A percentile compares a stretch with the other conserved stretches of the same genome.
These are phyloP conservation scores for Cotesia typhae DNA, from an alignment of 1,140 invertebrate species.

Conservation along the genomic window DNA sequence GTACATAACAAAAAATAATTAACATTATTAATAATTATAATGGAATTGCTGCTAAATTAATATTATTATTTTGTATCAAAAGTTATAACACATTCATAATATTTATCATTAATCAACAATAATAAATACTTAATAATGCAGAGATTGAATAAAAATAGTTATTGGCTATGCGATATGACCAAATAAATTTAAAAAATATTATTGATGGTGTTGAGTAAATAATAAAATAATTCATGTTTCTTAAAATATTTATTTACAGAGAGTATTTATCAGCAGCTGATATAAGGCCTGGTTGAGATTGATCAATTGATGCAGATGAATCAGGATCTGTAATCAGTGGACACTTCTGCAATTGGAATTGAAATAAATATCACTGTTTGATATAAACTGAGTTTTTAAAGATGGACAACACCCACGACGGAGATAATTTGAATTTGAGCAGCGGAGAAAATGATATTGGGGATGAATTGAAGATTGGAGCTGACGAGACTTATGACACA, in stretches of 20 bases:
- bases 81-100: neutral
- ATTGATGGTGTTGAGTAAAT: neutral
- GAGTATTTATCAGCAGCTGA: slow-evolving; percentile 16
- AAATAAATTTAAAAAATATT: neutral
- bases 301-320: slow-evolving; percentile 14
- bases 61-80: neutral
- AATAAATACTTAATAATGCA: too few species aligned
- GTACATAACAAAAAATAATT: neutral
- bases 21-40: slow-evolving; percentile 7
- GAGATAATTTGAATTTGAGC: slow-evolving; percentile 75
- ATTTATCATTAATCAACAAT: neutral
- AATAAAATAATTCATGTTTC: neutral
- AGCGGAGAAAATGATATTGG: slow-evolving; percentile 77
- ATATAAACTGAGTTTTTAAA: neutral
- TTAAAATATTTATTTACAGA: slow-evolving; percentile 2
- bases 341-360: slow-evolving; percentile 8
- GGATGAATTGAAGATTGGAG: slow-evolving; percentile 75
- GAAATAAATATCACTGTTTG: neutral
- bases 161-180: neutral
- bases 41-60: slow-evolving; percentile 3
- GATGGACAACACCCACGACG: slow-evolving; percentile 66
- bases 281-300: slow-evolving; percentile 10
- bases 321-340: slow-evolving; percentile 18
- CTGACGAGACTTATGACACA: slow-evolving; percentile 75
- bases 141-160: too few species aligned